Percentiles rank a stretch among this genome's conserved stretches.
These are phyloP conservation scores for Eubucco bourcierii DNA, from an alignment of 2,113 vertebrate species.

Conservation along the genomic window DNA sequence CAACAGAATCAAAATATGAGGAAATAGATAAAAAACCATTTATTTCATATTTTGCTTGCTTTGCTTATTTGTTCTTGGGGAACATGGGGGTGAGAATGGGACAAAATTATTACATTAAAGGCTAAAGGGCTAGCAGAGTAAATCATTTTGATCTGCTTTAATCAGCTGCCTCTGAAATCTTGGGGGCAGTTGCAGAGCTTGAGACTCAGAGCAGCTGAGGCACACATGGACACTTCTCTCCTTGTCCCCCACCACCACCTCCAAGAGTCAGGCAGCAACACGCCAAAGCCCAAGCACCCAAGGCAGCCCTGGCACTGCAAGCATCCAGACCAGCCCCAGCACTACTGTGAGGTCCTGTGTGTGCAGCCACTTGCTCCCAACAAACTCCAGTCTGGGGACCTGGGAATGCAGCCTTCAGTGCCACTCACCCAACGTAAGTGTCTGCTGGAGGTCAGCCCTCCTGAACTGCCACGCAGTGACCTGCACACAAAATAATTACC, in stretches of 20 bases:
- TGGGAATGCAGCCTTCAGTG: not conserved
- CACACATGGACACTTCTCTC: fast-evolving
- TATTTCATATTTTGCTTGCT: not conserved
- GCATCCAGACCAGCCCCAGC: fast-evolving
- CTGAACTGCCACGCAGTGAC: fast-evolving
- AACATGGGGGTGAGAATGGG: not conserved
- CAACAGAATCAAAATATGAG: not conserved
- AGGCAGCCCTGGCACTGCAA: no score
- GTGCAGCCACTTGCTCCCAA: fast-evolving
- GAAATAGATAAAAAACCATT: not conserved
- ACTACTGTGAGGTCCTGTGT: fast-evolving
- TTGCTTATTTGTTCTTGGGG: not conserved
- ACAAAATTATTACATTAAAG: not conserved
- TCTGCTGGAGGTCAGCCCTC: not conserved
- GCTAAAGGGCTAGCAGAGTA: not conserved
- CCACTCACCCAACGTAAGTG: not conserved
- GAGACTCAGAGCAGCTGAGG: not conserved
- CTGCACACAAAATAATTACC: not conserved
- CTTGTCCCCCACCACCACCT: not conserved
- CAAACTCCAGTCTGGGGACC: not conserved
- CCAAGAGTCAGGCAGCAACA: fast-evolving
- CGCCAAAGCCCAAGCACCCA: not conserved
- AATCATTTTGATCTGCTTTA: not conserved
- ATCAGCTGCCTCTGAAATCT: not conserved
- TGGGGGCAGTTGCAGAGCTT: not conserved